Conservation (phyloP, 2,113 vertebrate species). For the Orycteropus afer region DNA sequence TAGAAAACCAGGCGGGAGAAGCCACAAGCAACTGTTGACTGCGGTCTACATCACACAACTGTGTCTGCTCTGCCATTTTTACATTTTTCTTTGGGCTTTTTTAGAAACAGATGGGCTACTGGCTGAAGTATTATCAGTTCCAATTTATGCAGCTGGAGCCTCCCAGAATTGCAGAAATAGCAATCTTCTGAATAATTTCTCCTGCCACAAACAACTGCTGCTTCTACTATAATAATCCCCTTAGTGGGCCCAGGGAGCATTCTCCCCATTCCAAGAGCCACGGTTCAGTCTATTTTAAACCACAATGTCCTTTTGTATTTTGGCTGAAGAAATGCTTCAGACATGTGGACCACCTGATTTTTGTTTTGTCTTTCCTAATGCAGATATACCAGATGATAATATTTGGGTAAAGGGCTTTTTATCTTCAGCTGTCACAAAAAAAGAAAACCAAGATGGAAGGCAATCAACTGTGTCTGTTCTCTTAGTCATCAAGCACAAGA, state of each 20-base stretch:
- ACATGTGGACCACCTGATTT: constrained; percentile 53
- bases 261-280: constrained; percentile 62
- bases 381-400: constrained; percentile 40
- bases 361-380: constrained; percentile 48
- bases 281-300: constrained; percentile 77
- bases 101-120: constrained; percentile 80
- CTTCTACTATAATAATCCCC: constrained; percentile 70
- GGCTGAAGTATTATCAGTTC: constrained; percentile 56
- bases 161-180: constrained; percentile 80
- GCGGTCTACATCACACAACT: background rate
- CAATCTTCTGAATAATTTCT: constrained; percentile 75
- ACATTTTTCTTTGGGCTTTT: background rate
- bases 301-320: constrained; percentile 63
- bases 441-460: constrained; percentile 26
- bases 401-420: constrained; percentile 20
- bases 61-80: constrained; percentile 59
- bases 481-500: background rate
- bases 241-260: constrained; percentile 62
- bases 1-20: background rate
- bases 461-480: background rate
- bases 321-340: constrained; percentile 62
- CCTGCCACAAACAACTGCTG: constrained; percentile 84
- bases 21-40: constrained; percentile 52
- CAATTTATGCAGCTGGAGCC: constrained; percentile 79
- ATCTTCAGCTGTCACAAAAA: constrained; percentile 37